Evolutionary conservation across 2,888 invertebrate species (phyloP).

Genomic region (Rhagonycha fulva): DNA sequence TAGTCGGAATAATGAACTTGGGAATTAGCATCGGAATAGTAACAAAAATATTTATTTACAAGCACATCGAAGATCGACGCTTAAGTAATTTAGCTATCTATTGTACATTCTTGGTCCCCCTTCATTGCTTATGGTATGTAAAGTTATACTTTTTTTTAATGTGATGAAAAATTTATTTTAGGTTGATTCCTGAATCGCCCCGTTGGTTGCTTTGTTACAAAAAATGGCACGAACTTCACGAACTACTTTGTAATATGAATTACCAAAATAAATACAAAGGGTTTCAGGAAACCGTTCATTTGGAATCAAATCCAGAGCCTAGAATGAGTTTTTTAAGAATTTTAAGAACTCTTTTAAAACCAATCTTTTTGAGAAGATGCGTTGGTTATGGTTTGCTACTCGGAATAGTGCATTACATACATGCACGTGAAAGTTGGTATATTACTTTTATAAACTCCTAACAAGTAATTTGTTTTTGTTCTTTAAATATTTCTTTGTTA

Average conservation of each 20-base stretch:
- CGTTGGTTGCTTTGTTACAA: background rate
- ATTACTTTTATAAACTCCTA: background rate
- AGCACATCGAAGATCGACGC: background rate
- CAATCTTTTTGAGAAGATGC: background rate
- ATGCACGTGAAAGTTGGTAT: background rate
- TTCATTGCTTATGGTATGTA: background rate
- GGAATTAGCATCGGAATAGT: background rate
- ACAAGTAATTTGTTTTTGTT: background rate
- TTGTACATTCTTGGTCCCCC: background rate
- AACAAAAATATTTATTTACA: background rate
- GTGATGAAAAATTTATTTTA: background rate
- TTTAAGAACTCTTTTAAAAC: background rate
- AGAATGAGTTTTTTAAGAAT: background rate
- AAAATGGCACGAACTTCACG: background rate
- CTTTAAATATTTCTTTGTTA: background rate
- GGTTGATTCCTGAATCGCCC: background rate
- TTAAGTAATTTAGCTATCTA: background rate
- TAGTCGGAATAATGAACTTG: background rate
- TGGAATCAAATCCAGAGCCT: background rate
- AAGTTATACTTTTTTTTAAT: too few species aligned
- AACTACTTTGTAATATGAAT: background rate
- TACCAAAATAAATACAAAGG: background rate
- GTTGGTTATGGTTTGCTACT: background rate
- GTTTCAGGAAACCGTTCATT: rapidly evolving
- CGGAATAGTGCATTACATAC: background rate